Evolutionary conservation across 2,113 vertebrate genomes (phyloP).

Genomic region (Xiphophorus hellerii): DNA sequence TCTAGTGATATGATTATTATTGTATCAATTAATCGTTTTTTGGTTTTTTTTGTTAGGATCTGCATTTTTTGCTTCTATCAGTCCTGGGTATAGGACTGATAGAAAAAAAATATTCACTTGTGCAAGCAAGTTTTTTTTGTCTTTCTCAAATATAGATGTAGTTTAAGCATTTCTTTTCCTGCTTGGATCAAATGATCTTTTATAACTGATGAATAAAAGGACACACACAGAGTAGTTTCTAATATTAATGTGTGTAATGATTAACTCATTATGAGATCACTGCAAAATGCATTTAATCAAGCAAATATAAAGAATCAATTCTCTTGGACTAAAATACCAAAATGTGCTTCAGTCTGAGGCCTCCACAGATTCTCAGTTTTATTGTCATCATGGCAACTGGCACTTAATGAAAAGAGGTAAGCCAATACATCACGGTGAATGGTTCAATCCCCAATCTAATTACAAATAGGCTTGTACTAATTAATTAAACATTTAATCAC

Average conservation of each 20-base stretch:
- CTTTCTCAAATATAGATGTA: neutral
- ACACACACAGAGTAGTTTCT: neutral
- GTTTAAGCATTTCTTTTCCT: neutral
- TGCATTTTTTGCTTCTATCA: neutral
- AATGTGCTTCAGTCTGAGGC: neutral
- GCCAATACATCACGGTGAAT: neutral
- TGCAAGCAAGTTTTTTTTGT: too few relatives aligned
- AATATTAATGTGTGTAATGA: neutral
- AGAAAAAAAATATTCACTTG: neutral
- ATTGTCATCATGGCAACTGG: neutral
- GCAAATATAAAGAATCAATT: neutral
- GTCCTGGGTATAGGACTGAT: neutral
- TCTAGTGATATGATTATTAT: neutral
- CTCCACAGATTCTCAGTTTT: neutral
- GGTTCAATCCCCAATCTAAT: neutral
- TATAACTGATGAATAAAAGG: neutral
- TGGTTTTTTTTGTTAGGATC: neutral
- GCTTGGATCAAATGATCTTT: neutral
- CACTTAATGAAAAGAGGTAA: neutral
- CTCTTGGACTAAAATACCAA: neutral
- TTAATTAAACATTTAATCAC: neutral
- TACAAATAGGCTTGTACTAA: neutral
- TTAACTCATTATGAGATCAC: neutral
- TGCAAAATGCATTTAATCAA: neutral
- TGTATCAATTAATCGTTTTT: neutral